A percentile compares a stretch with the other conserved stretches of the same genome.
phyloP scores from a whole-genome alignment of 2,113 vertebrate genomes.

The Hydrochoerus hydrochaeris region DNA sequence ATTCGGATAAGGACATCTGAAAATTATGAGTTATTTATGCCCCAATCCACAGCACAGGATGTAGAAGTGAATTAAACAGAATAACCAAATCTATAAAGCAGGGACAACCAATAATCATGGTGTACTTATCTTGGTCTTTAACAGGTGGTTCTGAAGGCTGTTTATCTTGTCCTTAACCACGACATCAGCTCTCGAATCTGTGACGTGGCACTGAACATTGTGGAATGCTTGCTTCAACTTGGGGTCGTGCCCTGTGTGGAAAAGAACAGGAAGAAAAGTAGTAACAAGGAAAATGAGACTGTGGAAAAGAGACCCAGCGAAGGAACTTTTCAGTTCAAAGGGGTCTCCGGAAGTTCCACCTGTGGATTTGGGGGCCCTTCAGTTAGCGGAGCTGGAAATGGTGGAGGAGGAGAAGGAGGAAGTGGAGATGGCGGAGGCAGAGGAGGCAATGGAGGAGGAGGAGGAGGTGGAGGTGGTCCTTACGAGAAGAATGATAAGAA shows the following conservation, averaged over 20 bases:
- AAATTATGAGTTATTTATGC: constrained; percentile 50
- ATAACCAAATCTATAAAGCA: constrained; percentile 17
- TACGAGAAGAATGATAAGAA: constrained; percentile 95
- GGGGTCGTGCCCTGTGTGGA: constrained; percentile 94
- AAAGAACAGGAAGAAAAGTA: constrained; percentile 92
- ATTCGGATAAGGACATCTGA: constrained; percentile 8
- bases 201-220: constrained; percentile 96
- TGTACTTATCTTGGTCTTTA: constrained; percentile 50
- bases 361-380: constrained; percentile 84
- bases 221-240: constrained; percentile 97
- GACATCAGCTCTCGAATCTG: constrained; percentile 99
- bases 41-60: background rate
- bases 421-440: constrained; percentile 84
- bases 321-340: constrained; percentile 87
- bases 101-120: background rate
- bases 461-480: constrained; percentile 86
- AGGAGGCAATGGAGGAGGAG: constrained; percentile 85
- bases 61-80: background rate
- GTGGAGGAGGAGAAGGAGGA: constrained; percentile 86
- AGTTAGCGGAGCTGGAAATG: constrained; percentile 84
- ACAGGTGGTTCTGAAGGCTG: constrained; percentile 95
- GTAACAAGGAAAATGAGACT: constrained; percentile 94
- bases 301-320: constrained; percentile 91
- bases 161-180: constrained; percentile 96
- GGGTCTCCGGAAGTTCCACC: constrained; percentile 85